Base-by-base conservation (phyloP, 2,113 vertebrate species). In the Ibidorhyncha struthersii region DNA sequence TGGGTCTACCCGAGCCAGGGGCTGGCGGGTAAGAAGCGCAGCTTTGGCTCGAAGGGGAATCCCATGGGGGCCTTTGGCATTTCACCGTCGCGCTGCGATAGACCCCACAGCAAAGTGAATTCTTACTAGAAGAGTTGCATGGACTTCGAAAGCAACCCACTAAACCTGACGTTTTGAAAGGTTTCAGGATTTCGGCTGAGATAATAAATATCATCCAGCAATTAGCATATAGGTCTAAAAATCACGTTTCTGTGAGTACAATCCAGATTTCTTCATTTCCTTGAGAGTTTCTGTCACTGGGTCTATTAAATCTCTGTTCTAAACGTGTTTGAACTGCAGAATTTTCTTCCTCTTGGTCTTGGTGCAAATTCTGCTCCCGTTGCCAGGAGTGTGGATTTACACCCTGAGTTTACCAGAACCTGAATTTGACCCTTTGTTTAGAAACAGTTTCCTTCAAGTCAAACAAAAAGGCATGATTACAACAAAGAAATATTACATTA, bases 21-120 rank as follows among this genome's bases (percentile, higher is more conserved):
- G 5, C 34, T 8, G 14, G 9, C 12, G 2, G 8, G 6, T 63
- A 4, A 45, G 41, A 20, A 25, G 40, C 1, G 36, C 14, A 30
- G 9, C 15, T 52, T 56, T 45, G 62, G 32, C 38, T 22, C 78
- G 14, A 1, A 8, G 45, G 21, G 19, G 23, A 5, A 36, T 9
- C 20, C 30, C 5, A 0, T 10, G 40, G 2, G 61, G 49, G 22
- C 49, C 22, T 25, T 50, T 8, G 23, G 49, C 49, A 23, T 23
- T 25, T 50, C 49, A 12, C 22, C 23, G 21, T 25, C 49, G 12
- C 9, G 12, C 49, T 50, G 49, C 22, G 22, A n/a, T 76, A 45
- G 66, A 14, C 5, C 22, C 32, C 6, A 4, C 6, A 4, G 62
- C 8, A 2, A 63, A 80, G 22, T 4, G 9, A 59, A 34, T 66